Evolutionary conservation across 2,113 vertebrate species (phyloP).

Genomic region (Leucoraja erinaceus): DNA sequence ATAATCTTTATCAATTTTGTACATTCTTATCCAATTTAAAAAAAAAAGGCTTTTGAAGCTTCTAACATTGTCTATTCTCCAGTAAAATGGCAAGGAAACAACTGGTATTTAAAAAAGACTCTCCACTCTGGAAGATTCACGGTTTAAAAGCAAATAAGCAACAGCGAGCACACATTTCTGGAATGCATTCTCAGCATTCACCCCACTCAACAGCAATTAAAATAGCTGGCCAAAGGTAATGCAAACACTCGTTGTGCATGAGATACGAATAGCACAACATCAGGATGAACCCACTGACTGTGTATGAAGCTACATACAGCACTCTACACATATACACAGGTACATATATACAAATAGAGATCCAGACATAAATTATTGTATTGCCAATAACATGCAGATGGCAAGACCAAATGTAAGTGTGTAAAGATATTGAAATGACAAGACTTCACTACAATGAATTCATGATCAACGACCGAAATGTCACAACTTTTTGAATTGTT

Average conservation of each 20-base stretch:
- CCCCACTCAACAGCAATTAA: background rate
- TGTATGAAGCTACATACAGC: background rate
- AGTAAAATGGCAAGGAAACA: background rate
- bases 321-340: background rate
- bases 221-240: background rate
- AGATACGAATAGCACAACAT: background rate
- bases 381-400: slow-evolving; percentile 20
- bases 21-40: background rate
- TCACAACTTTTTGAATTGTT: background rate
- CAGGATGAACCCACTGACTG: background rate
- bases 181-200: background rate
- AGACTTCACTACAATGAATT: background rate
- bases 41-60: background rate
- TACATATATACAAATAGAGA: background rate
- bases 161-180: background rate
- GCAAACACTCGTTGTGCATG: background rate
- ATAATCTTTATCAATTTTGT: background rate
- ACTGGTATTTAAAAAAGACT: background rate
- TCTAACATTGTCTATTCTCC: background rate
- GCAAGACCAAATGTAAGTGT: background rate
- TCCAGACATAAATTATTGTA: background rate
- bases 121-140: background rate
- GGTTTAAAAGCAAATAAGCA: background rate
- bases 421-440: background rate
- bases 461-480: background rate